Base-by-base conservation (phyloP, 2,113 vertebrate genomes). In the Takifugu flavidus region DNA sequence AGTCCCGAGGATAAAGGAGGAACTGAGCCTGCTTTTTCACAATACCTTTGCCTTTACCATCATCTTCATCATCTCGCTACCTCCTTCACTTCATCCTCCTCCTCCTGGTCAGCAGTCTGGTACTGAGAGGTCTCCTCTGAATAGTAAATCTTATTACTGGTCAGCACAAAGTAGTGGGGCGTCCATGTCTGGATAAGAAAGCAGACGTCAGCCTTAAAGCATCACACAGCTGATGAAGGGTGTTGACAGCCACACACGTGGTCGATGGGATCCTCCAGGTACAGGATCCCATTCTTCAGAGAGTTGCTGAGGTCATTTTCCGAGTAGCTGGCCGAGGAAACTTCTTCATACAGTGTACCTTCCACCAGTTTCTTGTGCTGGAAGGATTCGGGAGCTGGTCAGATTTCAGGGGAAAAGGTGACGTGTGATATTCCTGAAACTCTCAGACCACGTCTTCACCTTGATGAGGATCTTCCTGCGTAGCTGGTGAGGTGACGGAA, bases 251-350 rank as follows among this genome's bases (percentile, higher is more conserved):
- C 47, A 28, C 93, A 86, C 87, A 95, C 93, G 0, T 95, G 93
- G 74, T 95, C 93, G 0, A 95, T 91, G 67, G 93, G 93, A 45
- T 95, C 93, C 67, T 95, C 92, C 0, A 95, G 89, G 87, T 94
- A 95, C 20, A 95, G 91, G 82, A 95, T 93, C 54, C 93, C 93
- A 0, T 95, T 95, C 83, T 91, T 93, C 75, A 94, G 90, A 8
- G 93, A 95, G 84, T 95, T 94, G 84, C 93, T 95, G 89, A 95
- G 93, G 91, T 95, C 93, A 0, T 92, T 94, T 70, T 95, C 93
- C 0, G 93, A 93, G 86, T 93, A 94, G 76, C 92, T 94, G 89
- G 90, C 92, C 0, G 90, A 91, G 3, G 92, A 82, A 59, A 94
- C 93, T 77, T 94, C 94, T 50, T 95, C 94, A 0, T 92, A 94